Conservation (phyloP, 1,140 invertebrate species). For the Mactra quadrangularis region DNA sequence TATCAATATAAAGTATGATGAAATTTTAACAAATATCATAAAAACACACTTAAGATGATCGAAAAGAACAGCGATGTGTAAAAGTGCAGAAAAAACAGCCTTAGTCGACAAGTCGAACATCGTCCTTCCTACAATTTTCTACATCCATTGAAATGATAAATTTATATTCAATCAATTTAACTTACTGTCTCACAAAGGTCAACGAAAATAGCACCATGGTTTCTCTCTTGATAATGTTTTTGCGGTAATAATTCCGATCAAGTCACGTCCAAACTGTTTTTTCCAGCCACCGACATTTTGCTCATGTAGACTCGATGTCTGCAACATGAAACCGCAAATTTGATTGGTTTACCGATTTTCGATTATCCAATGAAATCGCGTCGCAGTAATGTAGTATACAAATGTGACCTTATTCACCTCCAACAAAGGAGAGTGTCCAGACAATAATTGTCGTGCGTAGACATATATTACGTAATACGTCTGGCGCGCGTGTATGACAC, state of each 20-base stretch:
- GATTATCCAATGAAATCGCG: conserved; percentile 36
- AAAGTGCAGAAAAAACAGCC: no score
- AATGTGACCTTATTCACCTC: conserved; percentile 42
- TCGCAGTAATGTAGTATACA: conserved; percentile 2
- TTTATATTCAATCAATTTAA: conserved; percentile 37
- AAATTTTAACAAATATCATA: no score
- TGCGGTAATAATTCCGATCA: conserved; percentile 4
- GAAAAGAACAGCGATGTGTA: no score
- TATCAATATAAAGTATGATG: no score
- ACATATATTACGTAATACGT: conserved; percentile 60
- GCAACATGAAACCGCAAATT: conserved; percentile 10
- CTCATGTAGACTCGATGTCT: conserved; percentile 51
- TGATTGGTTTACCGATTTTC: conserved; percentile 58
- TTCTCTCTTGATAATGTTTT: neutral
- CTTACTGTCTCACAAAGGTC: conserved; percentile 72
- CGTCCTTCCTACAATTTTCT: no score
- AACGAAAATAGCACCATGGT: conserved; percentile 71
- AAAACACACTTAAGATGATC: no score
- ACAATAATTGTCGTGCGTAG: conserved; percentile 59
- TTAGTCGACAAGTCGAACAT: no score
- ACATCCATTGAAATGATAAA: no score
- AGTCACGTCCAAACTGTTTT: conserved; percentile 8
- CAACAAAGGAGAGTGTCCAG: conserved; percentile 58
- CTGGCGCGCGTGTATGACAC: conserved; percentile 34
- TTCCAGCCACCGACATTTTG: conserved; percentile 50